These are phyloP conservation scores for Chironomus riparius DNA, from an alignment of 2,888 invertebrate genomes.

Conservation along the genomic window DNA sequence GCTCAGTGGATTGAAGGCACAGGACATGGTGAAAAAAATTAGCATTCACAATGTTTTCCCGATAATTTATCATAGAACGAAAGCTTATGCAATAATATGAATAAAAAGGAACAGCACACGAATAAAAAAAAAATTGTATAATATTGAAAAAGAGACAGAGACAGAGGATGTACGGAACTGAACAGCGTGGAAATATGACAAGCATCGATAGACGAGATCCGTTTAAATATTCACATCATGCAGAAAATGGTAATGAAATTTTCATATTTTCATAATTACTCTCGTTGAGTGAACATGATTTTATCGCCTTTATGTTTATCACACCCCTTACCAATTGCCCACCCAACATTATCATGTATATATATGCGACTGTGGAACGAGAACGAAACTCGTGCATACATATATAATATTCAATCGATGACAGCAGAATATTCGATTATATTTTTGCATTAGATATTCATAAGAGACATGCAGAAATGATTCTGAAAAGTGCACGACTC, in stretches of 20 bases:
- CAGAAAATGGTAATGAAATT: conserved; percentile 10
- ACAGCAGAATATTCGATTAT: conserved; percentile 14
- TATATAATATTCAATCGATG: background rate
- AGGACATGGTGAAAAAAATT: background rate
- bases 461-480: background rate
- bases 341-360: background rate
- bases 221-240: conserved; percentile 7
- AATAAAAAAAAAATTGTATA: too few species aligned
- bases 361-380: too few species aligned
- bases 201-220: background rate
- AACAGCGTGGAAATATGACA: background rate
- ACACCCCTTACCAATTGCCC: background rate
- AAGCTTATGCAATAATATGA: too few species aligned
- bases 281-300: conserved; percentile 1
- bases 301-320: background rate
- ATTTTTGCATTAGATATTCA: conserved; percentile 2
- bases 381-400: too few species aligned
- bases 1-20: background rate
- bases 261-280: conserved; percentile 18
- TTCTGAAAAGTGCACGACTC: background rate
- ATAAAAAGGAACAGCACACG: too few species aligned
- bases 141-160: background rate
- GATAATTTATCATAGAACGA: background rate
- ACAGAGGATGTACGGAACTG: background rate
- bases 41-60: background rate